A percentile compares a stretch with the other conserved stretches of the same genome.
Evolutionary conservation across 2,113 vertebrate genomes (phyloP).

Genomic region (Scolopax mira): DNA sequence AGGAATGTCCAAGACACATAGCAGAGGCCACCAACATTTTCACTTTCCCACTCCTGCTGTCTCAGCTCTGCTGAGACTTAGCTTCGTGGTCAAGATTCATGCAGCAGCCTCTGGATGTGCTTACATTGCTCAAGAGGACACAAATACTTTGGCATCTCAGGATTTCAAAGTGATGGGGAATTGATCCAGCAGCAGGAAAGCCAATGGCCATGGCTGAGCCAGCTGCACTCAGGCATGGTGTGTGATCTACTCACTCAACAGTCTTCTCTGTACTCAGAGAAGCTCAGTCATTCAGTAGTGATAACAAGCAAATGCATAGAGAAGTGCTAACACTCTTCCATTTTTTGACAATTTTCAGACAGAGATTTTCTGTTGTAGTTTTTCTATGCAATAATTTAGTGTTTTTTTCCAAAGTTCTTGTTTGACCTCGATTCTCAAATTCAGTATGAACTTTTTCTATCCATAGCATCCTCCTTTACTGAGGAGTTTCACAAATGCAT

Average conservation of each 20-base stretch:
- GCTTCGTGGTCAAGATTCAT: neutral
- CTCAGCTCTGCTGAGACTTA: neutral
- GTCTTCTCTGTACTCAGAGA: neutral
- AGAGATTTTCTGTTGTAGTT: neutral
- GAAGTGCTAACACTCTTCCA: neutral
- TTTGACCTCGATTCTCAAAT: neutral
- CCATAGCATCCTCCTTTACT: neutral
- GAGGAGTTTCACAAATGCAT: neutral
- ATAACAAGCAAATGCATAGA: neutral
- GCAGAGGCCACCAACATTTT: neutral
- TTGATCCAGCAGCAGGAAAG: neutral
- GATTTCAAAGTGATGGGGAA: accelerated
- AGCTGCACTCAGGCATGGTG: accelerated
- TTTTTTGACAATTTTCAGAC: neutral
- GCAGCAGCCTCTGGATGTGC: accelerated
- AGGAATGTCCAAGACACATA: neutral
- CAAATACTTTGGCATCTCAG: accelerated
- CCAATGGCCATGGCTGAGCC: accelerated
- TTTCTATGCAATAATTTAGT: neutral
- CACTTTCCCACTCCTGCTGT: accelerated
- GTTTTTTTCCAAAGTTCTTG: neutral
- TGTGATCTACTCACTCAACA: neutral
- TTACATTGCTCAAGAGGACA: neutral
- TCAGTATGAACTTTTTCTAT: neutral
- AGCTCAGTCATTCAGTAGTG: neutral